A percentile compares a stretch with the other conserved stretches of the same genome.
phyloP scores from a whole-genome alignment of 1,140 invertebrate species.

The Neodiprion lecontei region DNA sequence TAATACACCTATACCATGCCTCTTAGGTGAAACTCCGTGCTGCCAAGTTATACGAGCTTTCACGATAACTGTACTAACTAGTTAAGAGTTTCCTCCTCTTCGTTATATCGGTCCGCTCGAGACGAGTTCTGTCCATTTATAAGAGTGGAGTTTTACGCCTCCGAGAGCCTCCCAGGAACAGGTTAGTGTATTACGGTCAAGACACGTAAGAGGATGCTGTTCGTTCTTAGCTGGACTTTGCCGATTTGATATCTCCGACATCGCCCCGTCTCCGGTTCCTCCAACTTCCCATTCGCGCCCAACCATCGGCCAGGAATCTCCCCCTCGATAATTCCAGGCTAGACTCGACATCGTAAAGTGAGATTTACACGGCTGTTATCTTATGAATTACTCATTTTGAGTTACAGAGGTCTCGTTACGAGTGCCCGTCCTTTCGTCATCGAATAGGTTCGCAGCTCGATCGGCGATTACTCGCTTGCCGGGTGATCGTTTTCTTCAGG shows the following conservation, averaged over 20 bases:
- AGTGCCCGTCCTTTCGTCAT: not conserved
- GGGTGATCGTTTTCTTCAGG: no score
- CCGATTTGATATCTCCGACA: no score
- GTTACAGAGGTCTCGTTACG: not conserved
- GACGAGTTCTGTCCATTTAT: not conserved
- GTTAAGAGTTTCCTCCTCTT: not conserved
- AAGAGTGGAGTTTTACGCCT: not conserved
- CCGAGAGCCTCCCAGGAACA: not conserved
- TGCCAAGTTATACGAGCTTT: not conserved
- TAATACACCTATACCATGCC: not conserved
- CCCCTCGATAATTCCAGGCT: not conserved
- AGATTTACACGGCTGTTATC: not conserved
- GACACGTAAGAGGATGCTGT: not conserved
- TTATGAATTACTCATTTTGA: constrained; percentile 11
- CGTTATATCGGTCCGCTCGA: not conserved
- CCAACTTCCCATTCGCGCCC: no score
- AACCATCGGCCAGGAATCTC: not conserved
- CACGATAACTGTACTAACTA: not conserved
- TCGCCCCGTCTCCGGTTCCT: no score
- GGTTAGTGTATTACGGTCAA: not conserved
- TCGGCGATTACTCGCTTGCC: not conserved
- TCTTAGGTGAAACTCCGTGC: not conserved
- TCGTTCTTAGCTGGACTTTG: not conserved
- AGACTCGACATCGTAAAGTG: constrained; percentile 8
- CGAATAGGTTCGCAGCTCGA: not conserved